Evolutionary conservation across 2,113 vertebrate genomes (phyloP).

Genomic region (Sula dactylatra): DNA sequence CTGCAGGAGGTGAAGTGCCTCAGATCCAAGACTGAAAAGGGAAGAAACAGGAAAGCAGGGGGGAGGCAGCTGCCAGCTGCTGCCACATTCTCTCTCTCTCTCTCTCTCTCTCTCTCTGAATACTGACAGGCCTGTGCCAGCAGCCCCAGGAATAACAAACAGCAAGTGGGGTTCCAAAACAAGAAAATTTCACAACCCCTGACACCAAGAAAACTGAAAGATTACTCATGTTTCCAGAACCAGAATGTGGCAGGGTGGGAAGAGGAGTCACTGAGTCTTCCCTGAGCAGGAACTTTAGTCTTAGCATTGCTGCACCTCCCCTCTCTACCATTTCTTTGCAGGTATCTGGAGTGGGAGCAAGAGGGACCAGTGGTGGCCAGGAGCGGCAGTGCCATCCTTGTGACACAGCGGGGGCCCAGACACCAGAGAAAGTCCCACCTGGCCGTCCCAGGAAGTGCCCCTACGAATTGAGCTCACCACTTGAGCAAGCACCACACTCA

Average conservation of each 20-base stretch:
- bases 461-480: accelerated
- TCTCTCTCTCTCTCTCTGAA: too few relatives aligned
- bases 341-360: not conserved
- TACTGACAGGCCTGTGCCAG: not conserved
- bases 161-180: not conserved
- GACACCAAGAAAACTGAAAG: not conserved
- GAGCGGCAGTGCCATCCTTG: not conserved
- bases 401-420: too few relatives aligned
- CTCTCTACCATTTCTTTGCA: not conserved
- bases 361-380: not conserved
- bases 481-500: accelerated
- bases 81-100: too few relatives aligned
- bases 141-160: accelerated
- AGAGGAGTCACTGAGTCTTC: not conserved
- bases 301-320: not conserved
- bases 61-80: not conserved
- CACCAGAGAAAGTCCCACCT: too few relatives aligned
- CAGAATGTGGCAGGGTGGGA: not conserved
- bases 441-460: too few relatives aligned
- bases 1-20: not conserved
- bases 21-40: not conserved
- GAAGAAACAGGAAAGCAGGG: not conserved
- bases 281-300: not conserved
- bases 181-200: not conserved
- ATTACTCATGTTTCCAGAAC: not conserved